Conservation (phyloP, 2,888 invertebrate genomes). For the Lamellibrachia satsuma region DNA sequence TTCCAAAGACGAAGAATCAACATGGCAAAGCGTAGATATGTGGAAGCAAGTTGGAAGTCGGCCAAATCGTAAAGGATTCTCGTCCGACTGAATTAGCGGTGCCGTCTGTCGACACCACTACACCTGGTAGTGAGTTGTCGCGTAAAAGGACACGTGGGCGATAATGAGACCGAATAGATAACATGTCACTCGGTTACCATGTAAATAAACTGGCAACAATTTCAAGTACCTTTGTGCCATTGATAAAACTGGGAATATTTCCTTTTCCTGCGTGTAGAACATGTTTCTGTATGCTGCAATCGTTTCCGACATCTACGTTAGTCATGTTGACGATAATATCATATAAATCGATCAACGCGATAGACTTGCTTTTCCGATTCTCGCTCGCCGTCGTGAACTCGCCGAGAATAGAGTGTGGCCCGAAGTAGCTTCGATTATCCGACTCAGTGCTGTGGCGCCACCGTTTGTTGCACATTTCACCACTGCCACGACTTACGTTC, state of each 20-base stretch:
- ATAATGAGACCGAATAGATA: not conserved
- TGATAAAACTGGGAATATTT: constrained; percentile 36
- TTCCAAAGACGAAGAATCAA: no score
- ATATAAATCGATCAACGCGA: no score
- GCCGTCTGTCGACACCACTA: not conserved
- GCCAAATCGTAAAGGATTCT: not conserved
- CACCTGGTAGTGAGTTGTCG: not conserved
- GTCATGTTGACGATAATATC: not conserved
- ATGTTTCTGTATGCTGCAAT: constrained; percentile 36
- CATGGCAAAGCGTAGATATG: no score
- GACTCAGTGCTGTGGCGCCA: no score
- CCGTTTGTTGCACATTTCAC: no score
- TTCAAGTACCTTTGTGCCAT: constrained; percentile 41
- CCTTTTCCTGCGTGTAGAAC: constrained; percentile 40
- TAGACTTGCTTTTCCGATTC: no score
- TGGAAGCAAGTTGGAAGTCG: no score
- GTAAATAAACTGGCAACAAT: constrained; percentile 3
- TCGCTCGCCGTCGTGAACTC: no score
- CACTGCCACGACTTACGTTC: no score
- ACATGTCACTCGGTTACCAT: not conserved
- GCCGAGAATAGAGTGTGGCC: no score
- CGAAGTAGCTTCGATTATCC: no score
- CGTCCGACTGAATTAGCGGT: not conserved
- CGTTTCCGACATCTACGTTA: not conserved
- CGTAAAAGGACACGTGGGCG: not conserved